These are phyloP conservation scores for Flexamia atlantica DNA, from an alignment of 2,888 invertebrate species.

Conservation along the genomic window DNA sequence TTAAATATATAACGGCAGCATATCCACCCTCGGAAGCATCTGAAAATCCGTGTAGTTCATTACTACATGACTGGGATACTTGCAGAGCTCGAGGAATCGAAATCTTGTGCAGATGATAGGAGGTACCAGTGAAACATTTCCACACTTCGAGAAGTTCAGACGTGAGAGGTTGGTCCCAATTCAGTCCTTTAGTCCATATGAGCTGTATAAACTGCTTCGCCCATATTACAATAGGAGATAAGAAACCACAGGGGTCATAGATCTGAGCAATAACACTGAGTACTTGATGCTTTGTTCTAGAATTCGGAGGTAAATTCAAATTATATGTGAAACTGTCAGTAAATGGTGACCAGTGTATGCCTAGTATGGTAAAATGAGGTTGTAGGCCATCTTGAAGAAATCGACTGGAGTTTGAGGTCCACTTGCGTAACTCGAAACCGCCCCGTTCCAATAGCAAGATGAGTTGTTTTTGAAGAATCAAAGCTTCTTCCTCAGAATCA, in stretches of 20 bases:
- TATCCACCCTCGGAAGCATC: conserved; percentile 59
- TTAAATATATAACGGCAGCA: conserved; percentile 27
- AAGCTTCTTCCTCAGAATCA: too few species aligned
- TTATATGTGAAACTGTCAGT: conserved; percentile 36
- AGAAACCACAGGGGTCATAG: conserved; percentile 50
- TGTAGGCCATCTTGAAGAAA: neutral
- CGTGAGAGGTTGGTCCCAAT: conserved; percentile 55
- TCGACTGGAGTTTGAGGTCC: too few species aligned
- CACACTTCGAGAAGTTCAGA: conserved; percentile 6
- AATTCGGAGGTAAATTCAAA: conserved; percentile 13
- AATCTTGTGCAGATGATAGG: neutral
- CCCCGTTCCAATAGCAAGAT: too few species aligned
- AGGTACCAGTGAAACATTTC: neutral
- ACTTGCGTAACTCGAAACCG: too few species aligned
- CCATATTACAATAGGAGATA: conserved; percentile 56
- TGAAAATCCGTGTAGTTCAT: conserved; percentile 25
- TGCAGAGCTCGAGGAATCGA: conserved; percentile 38
- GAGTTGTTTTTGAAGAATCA: too few species aligned
- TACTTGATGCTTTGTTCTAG: conserved; percentile 13
- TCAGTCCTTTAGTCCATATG: conserved; percentile 50
- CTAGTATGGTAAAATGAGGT: conserved; percentile 50
- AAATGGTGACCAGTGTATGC: conserved; percentile 42
- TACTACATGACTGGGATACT: neutral
- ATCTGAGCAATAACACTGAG: conserved; percentile 51
- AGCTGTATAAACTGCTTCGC: conserved; percentile 59